Evolutionary conservation across 2,888 invertebrate species (phyloP), one percentile per base, ranked within the genome.

Genomic region (Bombylius major): DNA sequence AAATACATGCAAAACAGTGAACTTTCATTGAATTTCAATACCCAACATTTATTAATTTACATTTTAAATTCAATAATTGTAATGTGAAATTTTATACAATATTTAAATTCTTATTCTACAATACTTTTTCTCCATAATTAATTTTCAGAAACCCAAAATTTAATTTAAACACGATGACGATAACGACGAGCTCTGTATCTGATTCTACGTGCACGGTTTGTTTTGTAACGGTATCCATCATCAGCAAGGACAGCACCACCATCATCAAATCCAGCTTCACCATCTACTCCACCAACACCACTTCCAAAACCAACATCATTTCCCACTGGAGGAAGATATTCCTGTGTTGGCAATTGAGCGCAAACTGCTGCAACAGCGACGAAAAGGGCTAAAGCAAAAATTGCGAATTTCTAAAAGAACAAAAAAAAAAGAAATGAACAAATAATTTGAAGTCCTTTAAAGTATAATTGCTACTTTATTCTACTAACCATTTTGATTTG

Each of bases 231-330:
- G 39, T 42, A 42, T 42, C 39, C 47, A 47, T n/a, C 50, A 13
- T 50, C 54, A 33, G 36, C 48, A 31, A 31, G 12, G 31, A 45
- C 53, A 14, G 45, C 31, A 46, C 45, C 47, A 14, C 45, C 46
- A 46, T 47, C 47, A 53, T 39, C 53, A 42, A 45, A 36, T 39
- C n/a, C 49, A 13, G 33, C 47, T n/a, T 32, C 53, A 13, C 46
- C 63, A 32, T 23, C 23, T 23, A 59, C 58, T 23, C 62, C 56
- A 34, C 52, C 57, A 42, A 51, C 59, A 45, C 56, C 51, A 56
- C 61, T 54, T 14, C 48, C 46, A 42, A 48, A 32, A 42, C 48
- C 48, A 13, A 48, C 48, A 11, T 54, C 47, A 44, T 42, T 14
- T 36, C 36, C 53, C 11, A 53, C 39, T 34, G 47, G 47, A 14